These are phyloP conservation scores for Drosophila melanosoma DNA, from an alignment of 2,888 invertebrate genomes.

Conservation along the genomic window DNA sequence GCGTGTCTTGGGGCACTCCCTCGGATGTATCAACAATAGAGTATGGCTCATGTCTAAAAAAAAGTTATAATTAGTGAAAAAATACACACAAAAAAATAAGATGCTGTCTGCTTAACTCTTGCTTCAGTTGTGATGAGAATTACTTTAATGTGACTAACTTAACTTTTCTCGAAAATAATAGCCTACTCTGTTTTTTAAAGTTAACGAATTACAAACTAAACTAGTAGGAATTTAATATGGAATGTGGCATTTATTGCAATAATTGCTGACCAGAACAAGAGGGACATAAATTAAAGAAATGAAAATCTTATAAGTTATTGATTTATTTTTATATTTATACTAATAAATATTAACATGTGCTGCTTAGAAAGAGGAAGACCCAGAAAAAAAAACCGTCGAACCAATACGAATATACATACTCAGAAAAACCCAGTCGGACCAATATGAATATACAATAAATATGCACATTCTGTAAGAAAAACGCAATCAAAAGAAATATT, in stretches of 20 bases:
- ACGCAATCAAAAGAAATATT: neutral
- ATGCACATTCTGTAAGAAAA: neutral
- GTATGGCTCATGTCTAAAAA: slow-evolving; percentile 91
- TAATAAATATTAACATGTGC: no score
- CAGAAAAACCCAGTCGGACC: neutral
- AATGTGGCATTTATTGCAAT: neutral
- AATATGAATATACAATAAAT: no score
- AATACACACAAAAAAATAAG: neutral
- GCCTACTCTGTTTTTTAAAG: slow-evolving; percentile 5
- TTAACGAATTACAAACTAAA: neutral
- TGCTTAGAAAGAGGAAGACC: no score
- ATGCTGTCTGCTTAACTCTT: neutral
- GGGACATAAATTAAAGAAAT: neutral
- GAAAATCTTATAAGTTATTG: neutral
- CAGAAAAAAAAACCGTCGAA: no score
- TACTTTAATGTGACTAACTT: no score
- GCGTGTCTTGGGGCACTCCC: slow-evolving; percentile 94
- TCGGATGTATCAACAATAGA: slow-evolving; percentile 97
- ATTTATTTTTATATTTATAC: neutral
- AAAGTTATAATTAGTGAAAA: neutral
- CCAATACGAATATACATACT: no score
- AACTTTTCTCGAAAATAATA: neutral
- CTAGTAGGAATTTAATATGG: neutral
- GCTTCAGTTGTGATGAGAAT: neutral
- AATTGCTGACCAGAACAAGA: neutral